Evolutionary conservation across 2,888 invertebrate species (phyloP).

Genomic region (Baccha elongata): DNA sequence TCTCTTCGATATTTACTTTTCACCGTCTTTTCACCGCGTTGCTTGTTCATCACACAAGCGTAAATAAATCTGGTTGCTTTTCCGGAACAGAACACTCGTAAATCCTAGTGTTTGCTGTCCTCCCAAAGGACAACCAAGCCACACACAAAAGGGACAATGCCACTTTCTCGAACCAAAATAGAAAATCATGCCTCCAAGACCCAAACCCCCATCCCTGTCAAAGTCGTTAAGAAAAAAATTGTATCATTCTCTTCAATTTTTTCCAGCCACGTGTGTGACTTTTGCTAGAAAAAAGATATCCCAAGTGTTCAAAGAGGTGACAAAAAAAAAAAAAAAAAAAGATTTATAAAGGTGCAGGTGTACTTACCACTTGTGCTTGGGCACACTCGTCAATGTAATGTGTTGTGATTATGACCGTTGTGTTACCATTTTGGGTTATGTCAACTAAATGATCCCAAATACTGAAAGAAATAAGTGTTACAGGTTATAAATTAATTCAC

Average conservation of each 20-base stretch:
- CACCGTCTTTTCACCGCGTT: conserved; percentile 25
- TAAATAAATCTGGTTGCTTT: conserved; percentile 78
- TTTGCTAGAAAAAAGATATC: conserved; percentile 24
- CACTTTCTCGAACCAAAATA: conserved; percentile 34
- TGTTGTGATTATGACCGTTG: conserved; percentile 93
- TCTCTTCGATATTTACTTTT: conserved; percentile 49
- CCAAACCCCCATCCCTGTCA: conserved; percentile 7
- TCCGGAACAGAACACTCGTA: conserved; percentile 75
- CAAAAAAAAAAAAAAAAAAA: conserved; percentile 27
- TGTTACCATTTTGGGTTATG: conserved; percentile 88
- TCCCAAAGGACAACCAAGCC: conserved; percentile 42
- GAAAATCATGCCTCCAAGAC: not conserved
- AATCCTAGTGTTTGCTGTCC: conserved; percentile 76
- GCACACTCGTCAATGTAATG: conserved; percentile 94
- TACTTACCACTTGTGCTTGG: conserved; percentile 90
- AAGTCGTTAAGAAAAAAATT: conserved; percentile 17
- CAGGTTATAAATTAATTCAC: conserved; percentile 25
- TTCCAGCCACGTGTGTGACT: conserved; percentile 36
- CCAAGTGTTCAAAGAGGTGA: conserved; percentile 38
- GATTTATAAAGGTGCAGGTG: conserved; percentile 44
- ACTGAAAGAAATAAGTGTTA: conserved; percentile 81
- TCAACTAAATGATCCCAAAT: conserved; percentile 94
- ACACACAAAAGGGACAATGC: conserved; percentile 59
- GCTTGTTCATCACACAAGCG: conserved; percentile 63
- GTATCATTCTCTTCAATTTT: conserved; percentile 35